A percentile compares a stretch with the other conserved stretches of the same genome.
These are phyloP conservation scores for Raja brachyura DNA, from an alignment of 2,113 vertebrate species.

Conservation along the genomic window DNA sequence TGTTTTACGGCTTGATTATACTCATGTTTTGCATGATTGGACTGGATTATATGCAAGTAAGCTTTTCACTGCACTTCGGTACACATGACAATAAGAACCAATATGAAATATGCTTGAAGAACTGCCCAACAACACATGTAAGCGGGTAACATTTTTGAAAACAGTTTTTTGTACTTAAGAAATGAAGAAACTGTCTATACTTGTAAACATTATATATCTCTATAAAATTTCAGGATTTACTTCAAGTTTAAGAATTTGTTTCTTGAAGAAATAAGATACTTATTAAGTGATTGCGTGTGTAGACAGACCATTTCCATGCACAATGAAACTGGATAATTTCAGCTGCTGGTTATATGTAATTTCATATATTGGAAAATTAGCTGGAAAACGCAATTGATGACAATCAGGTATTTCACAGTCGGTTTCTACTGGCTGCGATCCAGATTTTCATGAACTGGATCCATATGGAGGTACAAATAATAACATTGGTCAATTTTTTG, in stretches of 20 bases:
- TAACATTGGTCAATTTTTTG: neutral
- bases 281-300: neutral
- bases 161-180: neutral
- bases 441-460: neutral
- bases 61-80: no score
- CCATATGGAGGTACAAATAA: neutral
- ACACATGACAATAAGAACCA: no score
- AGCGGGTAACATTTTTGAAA: neutral
- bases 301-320: neutral
- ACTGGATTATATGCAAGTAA: no score
- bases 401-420: neutral
- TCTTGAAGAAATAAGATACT: neutral
- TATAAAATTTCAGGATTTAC: neutral
- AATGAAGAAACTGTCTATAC: neutral
- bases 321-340: neutral
- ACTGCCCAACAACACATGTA: neutral
- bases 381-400: neutral
- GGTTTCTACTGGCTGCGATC: neutral
- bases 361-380: conserved; percentile 20
- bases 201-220: no score
- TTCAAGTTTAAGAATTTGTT: neutral
- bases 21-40: neutral
- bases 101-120: neutral
- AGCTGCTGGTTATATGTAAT: neutral
- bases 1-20: no score